Base-by-base conservation (phyloP, 2,888 invertebrate species). In the Crocallis elinguaria region DNA sequence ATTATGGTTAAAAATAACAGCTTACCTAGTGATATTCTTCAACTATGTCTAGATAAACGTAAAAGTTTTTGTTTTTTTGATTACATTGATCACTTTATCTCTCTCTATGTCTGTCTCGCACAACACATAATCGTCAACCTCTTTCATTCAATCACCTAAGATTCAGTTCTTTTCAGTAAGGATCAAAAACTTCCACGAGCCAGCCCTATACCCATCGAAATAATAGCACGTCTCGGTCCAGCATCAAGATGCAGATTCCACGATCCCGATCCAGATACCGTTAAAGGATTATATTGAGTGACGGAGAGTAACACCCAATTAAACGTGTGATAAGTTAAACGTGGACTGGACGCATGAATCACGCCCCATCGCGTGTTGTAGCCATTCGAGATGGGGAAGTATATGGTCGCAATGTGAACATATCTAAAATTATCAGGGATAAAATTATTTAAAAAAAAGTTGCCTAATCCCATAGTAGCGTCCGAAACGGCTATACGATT, bases 231-330 rank as follows among this genome's bases (percentile, higher is more conserved):
- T 77, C 69, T 29, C 23, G 6, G 70, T 63, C 64, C 66, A 63
- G 70, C 71, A 80, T 76, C 75, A 37, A 73, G 79, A 79, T 83
- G 83, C 84, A 83, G 81, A 83, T 86, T 77, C 76, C 65, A 64
- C 75, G 79, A 82, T 84, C 74, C 59, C 65, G 69, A 64, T 64
- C 57, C 50, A 43, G 73, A 82, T 82, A 84, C 83, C 77, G 84
- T 81, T 86, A 78, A 82, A 75, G 84, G 81, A 82, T 85, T 86
- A 84, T 77, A 79, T 82, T 81, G 83, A 86, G 77, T 80, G 86
- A 84, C 82, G 73, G 56, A 65, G 68, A 67, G 62, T 74, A 81
- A 79, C 83, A 82, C 77, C 84, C 84, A 86, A 86, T 86, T 87
- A 86, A 83, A 77, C 63, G 67, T 41, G 69, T 71, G 76, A 79